phyloP scores from a whole-genome alignment of 2,113 vertebrate species.

The Orycteropus afer region DNA sequence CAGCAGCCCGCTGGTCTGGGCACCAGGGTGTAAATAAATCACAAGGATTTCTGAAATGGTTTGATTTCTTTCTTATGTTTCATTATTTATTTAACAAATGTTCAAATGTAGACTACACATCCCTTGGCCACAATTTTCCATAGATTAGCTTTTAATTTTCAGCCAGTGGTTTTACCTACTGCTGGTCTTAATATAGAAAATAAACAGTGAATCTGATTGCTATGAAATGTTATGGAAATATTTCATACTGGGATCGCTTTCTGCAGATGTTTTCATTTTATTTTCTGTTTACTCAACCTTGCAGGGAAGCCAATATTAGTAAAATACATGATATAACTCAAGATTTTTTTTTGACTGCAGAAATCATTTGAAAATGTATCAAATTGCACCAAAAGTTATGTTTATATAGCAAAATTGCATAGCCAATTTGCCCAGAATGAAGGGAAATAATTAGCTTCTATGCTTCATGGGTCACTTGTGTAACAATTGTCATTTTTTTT shows the following conservation, averaged over 20 bases:
- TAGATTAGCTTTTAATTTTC: slow-evolving; percentile 83
- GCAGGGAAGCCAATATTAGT: slow-evolving; percentile 79
- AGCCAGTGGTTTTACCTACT: slow-evolving; percentile 76
- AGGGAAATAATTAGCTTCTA: slow-evolving; percentile 72
- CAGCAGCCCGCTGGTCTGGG: neutral
- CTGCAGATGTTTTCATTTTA: slow-evolving; percentile 79
- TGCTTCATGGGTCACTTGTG: slow-evolving; percentile 42
- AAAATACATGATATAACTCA: slow-evolving; percentile 72
- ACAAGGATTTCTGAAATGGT: slow-evolving; percentile 4
- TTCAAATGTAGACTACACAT: slow-evolving; percentile 69
- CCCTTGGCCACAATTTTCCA: slow-evolving; percentile 74
- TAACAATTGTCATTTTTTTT: slow-evolving; percentile 31
- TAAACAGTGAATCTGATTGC: slow-evolving; percentile 78
- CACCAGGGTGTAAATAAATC: slow-evolving; percentile 28
- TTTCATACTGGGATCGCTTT: slow-evolving; percentile 80
- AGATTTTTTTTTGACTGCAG: slow-evolving; percentile 56
- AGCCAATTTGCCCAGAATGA: slow-evolving; percentile 70
- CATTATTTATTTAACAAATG: slow-evolving; percentile 80
- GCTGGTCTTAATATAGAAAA: slow-evolving; percentile 76
- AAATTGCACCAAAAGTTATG: slow-evolving; percentile 63
- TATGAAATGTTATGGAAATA: slow-evolving; percentile 74
- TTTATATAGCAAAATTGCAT: slow-evolving; percentile 52
- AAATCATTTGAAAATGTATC: slow-evolving; percentile 66
- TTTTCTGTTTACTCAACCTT: slow-evolving; percentile 83
- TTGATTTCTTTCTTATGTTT: slow-evolving; percentile 35